A percentile compares a stretch with the other conserved stretches of the same genome.
Evolutionary conservation across 2,113 vertebrate genomes (phyloP).

Genomic region (Hyperopisus bebe): DNA sequence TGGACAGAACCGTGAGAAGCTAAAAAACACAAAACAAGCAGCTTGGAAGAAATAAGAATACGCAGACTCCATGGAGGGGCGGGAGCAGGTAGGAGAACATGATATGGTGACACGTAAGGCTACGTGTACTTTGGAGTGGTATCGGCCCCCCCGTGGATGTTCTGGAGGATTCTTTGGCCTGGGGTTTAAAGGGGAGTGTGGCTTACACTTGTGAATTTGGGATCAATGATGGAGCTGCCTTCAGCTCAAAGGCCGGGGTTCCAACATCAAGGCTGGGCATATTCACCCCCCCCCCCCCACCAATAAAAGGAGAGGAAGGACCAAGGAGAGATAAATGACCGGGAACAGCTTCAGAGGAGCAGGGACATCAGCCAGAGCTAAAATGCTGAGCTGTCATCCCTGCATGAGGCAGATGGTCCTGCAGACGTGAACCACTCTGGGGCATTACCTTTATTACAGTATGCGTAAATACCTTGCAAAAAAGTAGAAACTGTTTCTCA

Average conservation of each 20-base stretch:
- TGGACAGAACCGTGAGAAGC: not conserved
- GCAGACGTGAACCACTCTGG: not conserved
- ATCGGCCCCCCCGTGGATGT: not conserved
- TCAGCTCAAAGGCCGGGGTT: slow-evolving; percentile 44
- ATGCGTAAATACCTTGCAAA: not conserved
- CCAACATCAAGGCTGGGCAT: slow-evolving; percentile 30
- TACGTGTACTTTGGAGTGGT: too few relatives aligned
- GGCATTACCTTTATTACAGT: not conserved
- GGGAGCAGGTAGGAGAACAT: not conserved
- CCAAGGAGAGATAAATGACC: not conserved
- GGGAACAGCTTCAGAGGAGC: slow-evolving; percentile 17
- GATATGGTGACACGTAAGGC: not conserved
- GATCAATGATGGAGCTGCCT: slow-evolving; percentile 37
- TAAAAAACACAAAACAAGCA: not conserved
- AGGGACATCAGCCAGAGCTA: not conserved
- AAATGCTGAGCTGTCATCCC: not conserved
- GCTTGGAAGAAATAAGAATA: not conserved
- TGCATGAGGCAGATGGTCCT: not conserved
- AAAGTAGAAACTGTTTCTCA: not conserved
- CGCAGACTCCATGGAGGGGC: not conserved
- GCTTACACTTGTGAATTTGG: not conserved
- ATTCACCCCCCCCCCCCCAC: not conserved
- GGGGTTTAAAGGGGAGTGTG: not conserved
- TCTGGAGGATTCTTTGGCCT: not conserved
- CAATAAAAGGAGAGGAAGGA: slow-evolving; percentile 13